Evolutionary conservation across 1,140 invertebrate species (phyloP), one percentile per base, ranked within the genome.

Genomic region (Cheumatopsyche charites): DNA sequence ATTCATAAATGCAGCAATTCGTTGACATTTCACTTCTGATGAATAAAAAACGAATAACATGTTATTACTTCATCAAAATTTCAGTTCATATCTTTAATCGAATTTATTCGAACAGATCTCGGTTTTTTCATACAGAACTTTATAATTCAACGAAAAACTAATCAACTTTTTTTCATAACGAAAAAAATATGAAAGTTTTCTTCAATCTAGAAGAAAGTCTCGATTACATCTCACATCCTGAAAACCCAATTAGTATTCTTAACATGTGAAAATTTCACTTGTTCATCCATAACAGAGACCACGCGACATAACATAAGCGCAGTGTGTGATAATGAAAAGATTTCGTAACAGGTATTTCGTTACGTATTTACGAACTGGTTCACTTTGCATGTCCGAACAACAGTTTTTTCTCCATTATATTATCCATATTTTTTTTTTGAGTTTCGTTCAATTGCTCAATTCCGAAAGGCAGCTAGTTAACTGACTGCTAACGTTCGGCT

Each of bases 271-370:
- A 26, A 25, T 58, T 58, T 58, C 55, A 58, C 55, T 23, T 5
- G 23, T 25, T 7, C 12, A 47, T 47, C 11, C 11, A 47, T 47
- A 47, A n/a, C 13, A 6, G 11, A 7, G 13, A 6, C 11, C 43
- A 6, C 13, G 4, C 13, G 43, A 6, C 11, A 13, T 47, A n/a
- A 12, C 3, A 47, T 2, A 47, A 47, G 3, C 13, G 13, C 13
- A 42, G 17, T 13, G 15, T 19, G 17, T 4, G 9, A 58, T 58
- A 58, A 58, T 58, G 11, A 25, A 55, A 55, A 25, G 4, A 58
- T 58, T 58, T 58, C 21, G 23, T 26, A 58, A 58, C 55, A 58
- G 21, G 19, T 58, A 58, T 58, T 58, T 58, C 55, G 55, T 58
- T 58, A 58, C 23, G 23, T 19, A 12, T 13, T 58, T 58, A 19